Evolutionary conservation across 2,113 vertebrate genomes (phyloP), one percentile per base, ranked within the genome.

Genomic region (Butorides virescens): DNA sequence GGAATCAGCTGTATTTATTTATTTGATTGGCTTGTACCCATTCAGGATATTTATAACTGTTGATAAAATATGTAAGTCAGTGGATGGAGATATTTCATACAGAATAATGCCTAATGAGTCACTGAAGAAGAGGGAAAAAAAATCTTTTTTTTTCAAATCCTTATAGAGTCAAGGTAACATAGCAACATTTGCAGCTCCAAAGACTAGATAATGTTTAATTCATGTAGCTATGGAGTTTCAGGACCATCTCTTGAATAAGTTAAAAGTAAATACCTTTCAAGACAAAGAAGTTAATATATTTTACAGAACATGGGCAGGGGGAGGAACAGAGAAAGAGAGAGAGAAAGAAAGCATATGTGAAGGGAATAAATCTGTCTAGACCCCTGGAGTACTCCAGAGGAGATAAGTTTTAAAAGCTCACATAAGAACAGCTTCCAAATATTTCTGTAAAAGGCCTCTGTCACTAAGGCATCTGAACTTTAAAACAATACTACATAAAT

Each of bases 351-450:
- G 91, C 89, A 75, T 91, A 91, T 92, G 87, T 82, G 62, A 78
- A 88, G 90, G 87, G 89, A 92, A 95, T 96, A 96, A 96, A 96
- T 96, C 91, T 94, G 80, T 94, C 94, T 90, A 81, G 80, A 91
- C 34, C 66, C 91, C 74, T 82, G 53, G 73, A 91, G 81, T 53
- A 82, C 70, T 88, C 77, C 65, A 61, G 87, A 87, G 81, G 84
- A 97, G 82, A 50, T 68, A 88, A 68, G 34, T 95, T 95, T 91
- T 91, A 91, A 92, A 95, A 94, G 56, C 52, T 71, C 6, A 3
- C 56, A 22, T 56, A 65, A 75, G 65, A 86, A 78, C 21, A 78
- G 66, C 36, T 93, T 90, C 90, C 78, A 96, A 92, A 65, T 75
- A 85, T 52, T 84, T 87, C 22, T 72, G 68, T 91, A 67, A 89